phyloP scores from a whole-genome alignment of 2,797 vertebrate genomes.

The Psittacula echo region DNA sequence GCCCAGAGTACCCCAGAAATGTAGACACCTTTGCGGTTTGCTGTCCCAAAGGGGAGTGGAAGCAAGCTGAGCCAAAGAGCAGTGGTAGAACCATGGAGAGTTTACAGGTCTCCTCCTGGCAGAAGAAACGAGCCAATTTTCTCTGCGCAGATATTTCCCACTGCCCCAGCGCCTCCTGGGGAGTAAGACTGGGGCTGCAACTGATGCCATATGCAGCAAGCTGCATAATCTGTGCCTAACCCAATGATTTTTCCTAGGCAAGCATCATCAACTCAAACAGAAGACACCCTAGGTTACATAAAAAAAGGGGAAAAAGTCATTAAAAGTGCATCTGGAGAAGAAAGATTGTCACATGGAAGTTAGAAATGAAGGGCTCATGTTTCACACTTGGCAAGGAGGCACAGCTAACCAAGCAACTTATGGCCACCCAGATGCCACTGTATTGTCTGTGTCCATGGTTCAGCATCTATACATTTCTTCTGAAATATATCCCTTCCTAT shows the following conservation, averaged over 20 bases:
- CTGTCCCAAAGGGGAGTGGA: background rate
- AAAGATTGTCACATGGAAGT: background rate
- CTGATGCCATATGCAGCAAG: background rate
- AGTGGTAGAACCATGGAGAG: background rate
- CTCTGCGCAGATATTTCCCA: background rate
- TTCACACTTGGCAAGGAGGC: background rate
- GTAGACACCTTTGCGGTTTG: background rate
- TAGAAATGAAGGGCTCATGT: background rate
- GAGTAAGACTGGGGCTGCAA: background rate
- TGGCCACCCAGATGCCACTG: background rate
- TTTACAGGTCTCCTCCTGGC: background rate
- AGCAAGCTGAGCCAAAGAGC: background rate
- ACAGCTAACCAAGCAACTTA: background rate
- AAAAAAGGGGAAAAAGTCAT: background rate
- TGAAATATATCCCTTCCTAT: background rate
- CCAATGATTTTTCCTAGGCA: background rate
- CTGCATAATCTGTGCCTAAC: background rate
- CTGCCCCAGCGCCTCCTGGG: fast-evolving
- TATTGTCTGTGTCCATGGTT: background rate
- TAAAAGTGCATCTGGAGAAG: background rate
- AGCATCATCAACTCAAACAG: background rate
- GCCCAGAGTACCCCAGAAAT: background rate
- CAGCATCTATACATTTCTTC: background rate
- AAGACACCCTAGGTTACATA: background rate
- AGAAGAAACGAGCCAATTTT: background rate